Base-by-base conservation (phyloP, 2,113 vertebrate species). In the Erpornis zantholeuca region DNA sequence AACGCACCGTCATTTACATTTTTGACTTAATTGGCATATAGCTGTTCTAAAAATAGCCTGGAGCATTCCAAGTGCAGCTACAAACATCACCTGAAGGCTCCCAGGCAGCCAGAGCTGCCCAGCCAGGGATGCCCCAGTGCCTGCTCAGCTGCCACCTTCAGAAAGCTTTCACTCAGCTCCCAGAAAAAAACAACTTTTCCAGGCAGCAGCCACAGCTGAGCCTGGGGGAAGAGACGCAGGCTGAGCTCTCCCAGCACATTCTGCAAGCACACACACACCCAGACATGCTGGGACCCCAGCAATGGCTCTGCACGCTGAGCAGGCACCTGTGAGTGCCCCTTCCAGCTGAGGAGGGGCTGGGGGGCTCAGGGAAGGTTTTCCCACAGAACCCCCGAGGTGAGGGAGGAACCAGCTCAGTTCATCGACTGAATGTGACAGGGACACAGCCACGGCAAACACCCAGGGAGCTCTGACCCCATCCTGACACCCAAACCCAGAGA, bases 381-480 rank as follows among this genome's bases (percentile, higher is more conserved):
- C 7, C 6, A 2, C 7, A 5, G 35, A 40, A 14, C 17, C 7
- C 10, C 38, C 0, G 3, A 14, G 47, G 0, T 1, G 16, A 8
- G 61, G 35, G 16, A 8, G 61, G 35, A 35, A 3, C 9, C n/a
- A 56, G 25, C 59, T 72, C 66, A 9, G 28, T 1, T 19, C 66
- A 2, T 0, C 1, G 1, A 2, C 20, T 11, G 1, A 28, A 12
- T 0, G 0, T 5, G 45, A 7, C 52, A 11, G 60, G 12, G 0
- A 12, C 15, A 14, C 0, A 0, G 12, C 6, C 22, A 1, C 0
- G 14, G 6, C 68, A 10, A 25, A 25, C 0, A 2, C 0, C 13
- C 4, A 0, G 0, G 0, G 36, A 23, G 33, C 8, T 57, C 3
- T 17, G 59, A 29, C 2, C 10, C 15, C 44, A 0, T 40, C 14